Conservation (phyloP, 1,140 invertebrate genomes). For the Drosophila lacteicornis region DNA sequence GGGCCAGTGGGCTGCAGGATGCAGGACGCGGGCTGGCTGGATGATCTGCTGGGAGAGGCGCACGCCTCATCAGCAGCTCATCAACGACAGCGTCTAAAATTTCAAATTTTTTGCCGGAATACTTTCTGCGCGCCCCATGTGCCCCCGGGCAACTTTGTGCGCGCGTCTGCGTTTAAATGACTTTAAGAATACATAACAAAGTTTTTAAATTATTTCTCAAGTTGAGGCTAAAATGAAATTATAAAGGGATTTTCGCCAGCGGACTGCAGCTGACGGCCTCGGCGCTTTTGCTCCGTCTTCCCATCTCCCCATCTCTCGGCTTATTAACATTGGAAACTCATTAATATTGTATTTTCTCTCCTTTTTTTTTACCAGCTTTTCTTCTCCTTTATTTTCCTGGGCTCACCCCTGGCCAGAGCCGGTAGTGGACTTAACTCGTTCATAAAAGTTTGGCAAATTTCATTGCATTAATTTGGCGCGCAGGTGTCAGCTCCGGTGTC, state of each 20-base stretch:
- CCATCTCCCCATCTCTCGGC: slow-evolving; percentile 36
- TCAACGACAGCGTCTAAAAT: slow-evolving; percentile 68
- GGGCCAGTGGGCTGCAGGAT: background rate
- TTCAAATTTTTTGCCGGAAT: slow-evolving; percentile 31
- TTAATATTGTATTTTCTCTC: slow-evolving; percentile 72
- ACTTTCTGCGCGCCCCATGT: slow-evolving; percentile 3
- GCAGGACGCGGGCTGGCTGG: background rate
- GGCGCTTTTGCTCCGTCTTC: slow-evolving; percentile 14
- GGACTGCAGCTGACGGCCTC: slow-evolving; percentile 70
- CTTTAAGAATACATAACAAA: slow-evolving; percentile 81
- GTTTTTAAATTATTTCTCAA: slow-evolving; percentile 80
- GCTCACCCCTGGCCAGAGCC: slow-evolving; percentile 17
- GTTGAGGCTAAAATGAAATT: slow-evolving; percentile 77
- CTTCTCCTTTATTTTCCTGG: background rate
- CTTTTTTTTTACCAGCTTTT: slow-evolving; percentile 7
- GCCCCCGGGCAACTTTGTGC: slow-evolving; percentile 20
- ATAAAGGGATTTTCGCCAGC: slow-evolving; percentile 70
- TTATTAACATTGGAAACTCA: slow-evolving; percentile 83
- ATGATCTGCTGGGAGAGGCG: slow-evolving; percentile 1
- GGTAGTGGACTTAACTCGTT: slow-evolving; percentile 64
- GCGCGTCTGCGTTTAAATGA: slow-evolving; percentile 60
- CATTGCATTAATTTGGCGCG: slow-evolving; percentile 76
- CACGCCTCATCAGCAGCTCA: slow-evolving; percentile 76
- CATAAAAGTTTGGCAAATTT: slow-evolving; percentile 74
- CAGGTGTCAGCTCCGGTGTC: slow-evolving; percentile 67